These are phyloP conservation scores for Mola mola DNA, from an alignment of 2,113 vertebrate genomes.

Conservation along the genomic window DNA sequence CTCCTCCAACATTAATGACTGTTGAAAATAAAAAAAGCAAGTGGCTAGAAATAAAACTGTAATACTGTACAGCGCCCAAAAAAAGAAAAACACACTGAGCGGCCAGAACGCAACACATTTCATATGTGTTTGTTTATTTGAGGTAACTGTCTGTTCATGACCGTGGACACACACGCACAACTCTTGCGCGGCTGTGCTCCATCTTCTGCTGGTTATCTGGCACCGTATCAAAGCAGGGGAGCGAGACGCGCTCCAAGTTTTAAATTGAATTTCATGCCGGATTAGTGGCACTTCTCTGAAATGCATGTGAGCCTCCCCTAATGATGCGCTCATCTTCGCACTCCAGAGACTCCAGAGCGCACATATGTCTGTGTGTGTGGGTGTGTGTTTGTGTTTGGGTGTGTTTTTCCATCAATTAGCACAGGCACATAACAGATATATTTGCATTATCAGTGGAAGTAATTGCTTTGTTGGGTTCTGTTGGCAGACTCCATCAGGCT, in stretches of 20 bases:
- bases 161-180: constrained; percentile 5
- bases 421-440: constrained; percentile 55
- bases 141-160: constrained; percentile 44
- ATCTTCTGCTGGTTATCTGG: constrained; percentile 71
- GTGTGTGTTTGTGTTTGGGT: constrained; percentile 21
- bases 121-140: constrained; percentile 47
- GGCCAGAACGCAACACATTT: constrained; percentile 11
- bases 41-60: too few relatives aligned
- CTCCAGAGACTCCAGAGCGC: constrained; percentile 60
- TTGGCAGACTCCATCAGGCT: constrained; percentile 22
- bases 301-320: constrained; percentile 75
- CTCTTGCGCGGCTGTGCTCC: constrained; percentile 25
- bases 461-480: constrained; percentile 48
- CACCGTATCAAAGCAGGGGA: constrained; percentile 69
- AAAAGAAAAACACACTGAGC: constrained; percentile 16
- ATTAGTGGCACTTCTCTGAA: constrained; percentile 78
- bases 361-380: constrained; percentile 14
- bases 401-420: constrained; percentile 63
- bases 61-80: neutral
- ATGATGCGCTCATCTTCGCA: constrained; percentile 72
- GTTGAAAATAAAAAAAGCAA: neutral
- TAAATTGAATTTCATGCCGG: constrained; percentile 81
- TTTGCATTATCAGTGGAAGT: constrained; percentile 49
- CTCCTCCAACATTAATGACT: constrained; percentile 2
- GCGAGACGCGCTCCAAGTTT: constrained; percentile 73